Evolutionary conservation across 1,140 invertebrate genomes (phyloP).

Genomic region (Camponotus pennsylvanicus): DNA sequence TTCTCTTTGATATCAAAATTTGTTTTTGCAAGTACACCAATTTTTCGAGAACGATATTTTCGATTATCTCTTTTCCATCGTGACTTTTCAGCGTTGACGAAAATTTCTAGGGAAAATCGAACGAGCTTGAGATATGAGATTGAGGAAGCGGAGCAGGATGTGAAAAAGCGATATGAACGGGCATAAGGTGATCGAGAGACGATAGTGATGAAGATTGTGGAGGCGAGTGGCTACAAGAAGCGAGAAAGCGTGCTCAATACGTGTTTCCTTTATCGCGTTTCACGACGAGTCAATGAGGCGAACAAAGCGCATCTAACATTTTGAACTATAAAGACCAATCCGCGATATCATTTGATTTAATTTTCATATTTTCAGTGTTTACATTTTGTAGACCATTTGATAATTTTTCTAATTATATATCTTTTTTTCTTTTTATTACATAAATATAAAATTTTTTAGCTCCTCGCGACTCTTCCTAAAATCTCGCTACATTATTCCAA

Average conservation of each 20-base stretch:
- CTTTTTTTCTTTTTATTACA: not conserved
- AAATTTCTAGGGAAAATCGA: conserved; percentile 41
- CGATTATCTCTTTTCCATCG: conserved; percentile 12
- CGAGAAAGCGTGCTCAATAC: conserved; percentile 82
- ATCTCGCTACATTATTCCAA: conserved; percentile 4
- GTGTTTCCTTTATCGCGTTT: conserved; percentile 83
- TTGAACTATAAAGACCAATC: conserved; percentile 32
- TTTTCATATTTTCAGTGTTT: not conserved
- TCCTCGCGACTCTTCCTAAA: not conserved
- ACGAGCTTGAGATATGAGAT: conserved; percentile 49
- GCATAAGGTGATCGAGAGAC: conserved; percentile 55
- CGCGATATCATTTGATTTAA: not conserved
- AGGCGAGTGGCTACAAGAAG: conserved; percentile 50
- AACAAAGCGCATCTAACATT: conserved; percentile 63
- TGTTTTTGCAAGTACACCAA: not conserved
- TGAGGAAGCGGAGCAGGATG: conserved; percentile 45
- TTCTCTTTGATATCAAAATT: not conserved
- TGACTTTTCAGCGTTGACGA: conserved; percentile 26
- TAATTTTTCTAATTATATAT: not conserved
- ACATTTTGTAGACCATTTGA: not conserved
- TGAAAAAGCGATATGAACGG: conserved; percentile 51
- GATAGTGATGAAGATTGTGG: conserved; percentile 49
- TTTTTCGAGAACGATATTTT: conserved; percentile 5
- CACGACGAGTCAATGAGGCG: conserved; percentile 70
- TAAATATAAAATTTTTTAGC: not conserved